These are phyloP conservation scores for Xylocampa areola DNA, from an alignment of 2,888 invertebrate species.

Conservation along the genomic window DNA sequence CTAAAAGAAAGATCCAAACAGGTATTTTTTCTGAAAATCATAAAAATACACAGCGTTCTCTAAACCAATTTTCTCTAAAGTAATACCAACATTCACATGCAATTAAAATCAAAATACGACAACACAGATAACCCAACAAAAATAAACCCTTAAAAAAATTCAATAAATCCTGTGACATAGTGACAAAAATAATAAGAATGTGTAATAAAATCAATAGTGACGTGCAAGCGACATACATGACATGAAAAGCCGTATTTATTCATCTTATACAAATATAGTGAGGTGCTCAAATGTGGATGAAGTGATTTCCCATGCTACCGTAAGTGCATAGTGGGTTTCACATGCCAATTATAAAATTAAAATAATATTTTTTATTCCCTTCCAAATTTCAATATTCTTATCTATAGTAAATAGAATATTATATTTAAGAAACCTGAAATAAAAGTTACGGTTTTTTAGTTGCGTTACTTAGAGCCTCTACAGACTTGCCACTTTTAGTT, in stretches of 20 bases:
- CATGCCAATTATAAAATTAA: constrained; percentile 29
- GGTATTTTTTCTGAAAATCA: background rate
- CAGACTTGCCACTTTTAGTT: no score
- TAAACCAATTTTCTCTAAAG: no score
- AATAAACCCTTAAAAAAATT: no score
- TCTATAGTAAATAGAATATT: no score
- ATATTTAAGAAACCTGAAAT: no score
- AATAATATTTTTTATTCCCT: constrained; percentile 1
- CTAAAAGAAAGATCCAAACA: background rate
- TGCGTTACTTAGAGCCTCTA: no score
- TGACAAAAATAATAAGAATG: constrained; percentile 1
- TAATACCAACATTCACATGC: no score
- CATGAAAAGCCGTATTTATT: constrained; percentile 45
- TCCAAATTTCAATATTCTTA: constrained; percentile 8
- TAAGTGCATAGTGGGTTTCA: constrained; percentile 17
- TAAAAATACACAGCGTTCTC: no score
- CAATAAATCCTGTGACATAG: constrained; percentile 6
- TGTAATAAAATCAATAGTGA: constrained; percentile 18
- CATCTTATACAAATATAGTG: constrained; percentile 18
- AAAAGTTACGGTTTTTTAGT: no score
- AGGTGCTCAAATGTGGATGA: constrained; percentile 43
- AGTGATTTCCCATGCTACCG: constrained; percentile 43
- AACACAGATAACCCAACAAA: background rate
- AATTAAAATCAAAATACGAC: constrained; percentile 4
- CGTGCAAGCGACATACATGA: constrained; percentile 58